Percentiles rank a stretch among this genome's conserved stretches.
These are phyloP conservation scores for Tachycineta bicolor DNA, from an alignment of 2,113 vertebrate genomes.

Conservation along the genomic window DNA sequence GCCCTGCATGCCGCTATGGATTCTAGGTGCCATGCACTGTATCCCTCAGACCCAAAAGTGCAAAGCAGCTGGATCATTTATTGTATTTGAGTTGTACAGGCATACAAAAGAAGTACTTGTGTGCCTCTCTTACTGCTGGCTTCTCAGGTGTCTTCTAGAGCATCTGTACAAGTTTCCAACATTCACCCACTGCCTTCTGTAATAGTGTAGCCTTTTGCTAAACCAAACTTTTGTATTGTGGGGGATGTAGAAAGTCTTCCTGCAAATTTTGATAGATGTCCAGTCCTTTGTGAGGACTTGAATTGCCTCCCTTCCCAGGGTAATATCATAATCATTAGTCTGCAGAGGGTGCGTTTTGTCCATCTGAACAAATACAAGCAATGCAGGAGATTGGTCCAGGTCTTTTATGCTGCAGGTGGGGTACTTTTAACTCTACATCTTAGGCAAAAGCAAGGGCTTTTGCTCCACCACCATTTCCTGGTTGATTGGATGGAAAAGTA, in stretches of 20 bases:
- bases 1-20: background rate
- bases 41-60: fast-evolving
- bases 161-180: background rate
- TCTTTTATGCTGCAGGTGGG: background rate
- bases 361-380: background rate
- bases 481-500: background rate
- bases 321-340: background rate
- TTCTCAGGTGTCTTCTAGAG: background rate
- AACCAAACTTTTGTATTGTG: background rate
- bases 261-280: background rate
- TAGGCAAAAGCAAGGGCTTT: background rate
- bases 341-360: background rate
- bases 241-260: background rate
- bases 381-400: background rate
- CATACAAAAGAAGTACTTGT: background rate
- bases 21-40: background rate
- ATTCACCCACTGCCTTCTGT: background rate
- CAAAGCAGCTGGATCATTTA: background rate
- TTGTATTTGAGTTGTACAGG: background rate
- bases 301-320: background rate
- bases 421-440: background rate
- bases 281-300: background rate
- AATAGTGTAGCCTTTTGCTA: background rate
- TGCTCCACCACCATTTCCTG: background rate
- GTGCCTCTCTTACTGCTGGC: background rate